Conservation (phyloP, 2,113 vertebrate genomes). For the Centropristis striata region DNA sequence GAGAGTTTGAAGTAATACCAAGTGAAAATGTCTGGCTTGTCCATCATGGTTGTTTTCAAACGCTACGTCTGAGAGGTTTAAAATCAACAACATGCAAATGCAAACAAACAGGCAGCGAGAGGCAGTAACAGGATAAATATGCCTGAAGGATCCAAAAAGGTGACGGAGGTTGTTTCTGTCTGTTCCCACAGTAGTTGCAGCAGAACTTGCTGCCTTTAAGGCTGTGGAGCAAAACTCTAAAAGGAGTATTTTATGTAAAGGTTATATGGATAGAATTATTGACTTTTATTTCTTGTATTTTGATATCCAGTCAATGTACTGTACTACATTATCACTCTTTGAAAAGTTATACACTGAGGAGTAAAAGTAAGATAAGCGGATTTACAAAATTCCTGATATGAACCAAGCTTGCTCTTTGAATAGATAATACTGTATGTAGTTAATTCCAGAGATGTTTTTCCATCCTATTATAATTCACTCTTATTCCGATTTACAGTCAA, state of each 20-base stretch:
- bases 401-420: background rate
- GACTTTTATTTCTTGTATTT: slow-evolving; percentile 7
- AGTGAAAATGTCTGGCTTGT: slow-evolving; percentile 49
- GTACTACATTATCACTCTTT: background rate
- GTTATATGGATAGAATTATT: background rate
- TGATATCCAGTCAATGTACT: background rate
- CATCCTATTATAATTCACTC: background rate
- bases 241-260: slow-evolving; percentile 13
- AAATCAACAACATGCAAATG: slow-evolving; percentile 45
- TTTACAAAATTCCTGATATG: slow-evolving; percentile 4
- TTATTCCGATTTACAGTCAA: background rate
- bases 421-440: background rate
- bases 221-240: slow-evolving; percentile 1
- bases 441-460: slow-evolving; percentile 2
- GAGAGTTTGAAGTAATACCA: slow-evolving; percentile 29
- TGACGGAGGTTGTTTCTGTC: slow-evolving; percentile 4
- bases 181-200: slow-evolving; percentile 42
- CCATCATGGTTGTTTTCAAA: slow-evolving; percentile 50
- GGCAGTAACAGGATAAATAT: slow-evolving; percentile 40
- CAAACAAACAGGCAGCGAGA: slow-evolving; percentile 36
- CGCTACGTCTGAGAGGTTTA: slow-evolving; percentile 38
- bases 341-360: slow-evolving; percentile 2
- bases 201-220: slow-evolving; percentile 9
- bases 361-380: background rate
- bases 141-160: slow-evolving; percentile 33